Conservation (phyloP, 1,140 invertebrate species). For the Pseudomyrmex gracilis region DNA sequence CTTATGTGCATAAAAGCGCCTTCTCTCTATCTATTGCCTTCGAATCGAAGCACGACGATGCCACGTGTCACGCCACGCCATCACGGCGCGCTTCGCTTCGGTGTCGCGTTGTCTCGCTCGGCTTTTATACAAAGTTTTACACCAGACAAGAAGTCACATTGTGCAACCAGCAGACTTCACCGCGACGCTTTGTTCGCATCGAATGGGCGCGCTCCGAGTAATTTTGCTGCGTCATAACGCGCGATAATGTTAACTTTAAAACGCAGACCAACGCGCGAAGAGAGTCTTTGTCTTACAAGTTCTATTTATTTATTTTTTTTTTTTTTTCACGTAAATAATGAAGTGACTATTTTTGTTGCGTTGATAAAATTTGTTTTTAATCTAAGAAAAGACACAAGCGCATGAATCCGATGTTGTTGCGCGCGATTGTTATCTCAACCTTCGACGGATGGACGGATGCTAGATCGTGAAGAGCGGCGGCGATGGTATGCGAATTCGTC, state of each 20-base stretch:
- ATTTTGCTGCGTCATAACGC: conserved; percentile 44
- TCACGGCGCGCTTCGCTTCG: neutral
- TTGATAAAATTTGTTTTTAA: neutral
- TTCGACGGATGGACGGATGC: neutral
- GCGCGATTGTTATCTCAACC: neutral
- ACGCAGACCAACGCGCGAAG: too few species aligned
- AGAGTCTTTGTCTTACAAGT: too few species aligned
- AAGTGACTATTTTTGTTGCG: neutral
- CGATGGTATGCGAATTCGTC: conserved; percentile 61
- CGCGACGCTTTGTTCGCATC: conserved; percentile 50
- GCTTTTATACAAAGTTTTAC: conserved; percentile 57
- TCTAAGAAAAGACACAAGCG: too few species aligned
- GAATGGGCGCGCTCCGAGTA: conserved; percentile 30
- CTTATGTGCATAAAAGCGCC: conserved; percentile 51
- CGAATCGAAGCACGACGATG: conserved; percentile 64
- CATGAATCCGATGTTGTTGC: too few species aligned
- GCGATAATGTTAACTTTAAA: conserved; percentile 43
- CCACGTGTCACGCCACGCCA: conserved; percentile 56
- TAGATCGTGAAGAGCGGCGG: conserved; percentile 2
- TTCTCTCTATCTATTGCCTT: conserved; percentile 62
- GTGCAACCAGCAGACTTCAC: conserved; percentile 34
- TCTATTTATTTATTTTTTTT: neutral
- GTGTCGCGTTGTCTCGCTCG: conserved; percentile 16
- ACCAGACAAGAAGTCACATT: conserved; percentile 47
- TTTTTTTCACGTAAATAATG: neutral